Evolutionary conservation across 2,797 vertebrate species (phyloP).

Genomic region (Saxicola maurus): DNA sequence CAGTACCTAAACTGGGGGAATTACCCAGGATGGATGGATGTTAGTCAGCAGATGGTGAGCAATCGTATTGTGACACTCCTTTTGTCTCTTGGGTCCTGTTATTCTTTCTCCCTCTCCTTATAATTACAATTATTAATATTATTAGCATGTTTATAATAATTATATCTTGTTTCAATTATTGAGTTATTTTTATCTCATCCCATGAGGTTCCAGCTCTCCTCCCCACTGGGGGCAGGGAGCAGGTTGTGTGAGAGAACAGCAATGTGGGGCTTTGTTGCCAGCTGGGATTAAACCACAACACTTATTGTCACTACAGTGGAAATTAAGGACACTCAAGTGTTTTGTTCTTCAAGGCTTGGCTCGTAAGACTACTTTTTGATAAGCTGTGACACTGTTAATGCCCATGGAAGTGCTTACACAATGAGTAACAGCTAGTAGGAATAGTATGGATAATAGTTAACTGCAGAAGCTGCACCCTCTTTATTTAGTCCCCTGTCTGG

Average conservation of each 20-base stretch:
- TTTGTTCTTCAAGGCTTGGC: neutral
- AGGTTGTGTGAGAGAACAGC: neutral
- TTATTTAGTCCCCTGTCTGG: neutral
- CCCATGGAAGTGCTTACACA: neutral
- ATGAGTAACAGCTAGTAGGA: neutral
- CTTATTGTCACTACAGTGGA: fast-evolving
- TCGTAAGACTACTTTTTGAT: neutral
- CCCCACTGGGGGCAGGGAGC: neutral
- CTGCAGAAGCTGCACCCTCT: neutral
- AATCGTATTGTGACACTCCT: fast-evolving
- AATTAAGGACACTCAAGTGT: neutral
- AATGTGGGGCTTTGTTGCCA: neutral
- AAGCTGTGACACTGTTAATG: neutral
- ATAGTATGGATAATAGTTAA: neutral
- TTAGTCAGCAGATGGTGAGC: fast-evolving
- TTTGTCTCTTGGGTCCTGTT: neutral
- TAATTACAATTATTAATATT: neutral
- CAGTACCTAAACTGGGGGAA: neutral
- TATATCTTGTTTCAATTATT: neutral
- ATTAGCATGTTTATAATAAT: neutral
- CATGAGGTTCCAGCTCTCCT: neutral
- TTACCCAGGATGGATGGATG: neutral
- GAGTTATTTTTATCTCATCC: neutral
- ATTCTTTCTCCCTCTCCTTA: neutral
- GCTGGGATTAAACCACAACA: neutral